These are phyloP conservation scores for Nemotelus nigrinus DNA, from an alignment of 2,888 invertebrate species.

Conservation along the genomic window DNA sequence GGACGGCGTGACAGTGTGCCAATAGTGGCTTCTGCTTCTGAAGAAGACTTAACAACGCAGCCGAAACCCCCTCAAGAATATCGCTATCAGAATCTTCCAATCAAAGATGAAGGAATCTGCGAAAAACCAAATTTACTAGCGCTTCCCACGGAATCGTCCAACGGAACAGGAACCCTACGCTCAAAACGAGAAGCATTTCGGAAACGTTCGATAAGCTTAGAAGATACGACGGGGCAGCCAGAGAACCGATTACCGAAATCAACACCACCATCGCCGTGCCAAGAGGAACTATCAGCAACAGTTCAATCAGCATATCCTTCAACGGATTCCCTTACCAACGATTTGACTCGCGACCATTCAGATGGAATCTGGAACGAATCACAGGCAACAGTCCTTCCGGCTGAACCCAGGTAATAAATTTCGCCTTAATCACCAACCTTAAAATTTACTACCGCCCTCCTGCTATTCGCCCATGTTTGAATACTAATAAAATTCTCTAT, in stretches of 20 bases:
- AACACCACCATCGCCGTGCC: constrained; percentile 73
- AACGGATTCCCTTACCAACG: constrained; percentile 84
- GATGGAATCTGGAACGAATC: constrained; percentile 92
- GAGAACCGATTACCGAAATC: constrained; percentile 67
- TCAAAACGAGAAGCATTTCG: constrained; percentile 76
- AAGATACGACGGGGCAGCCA: constrained; percentile 67
- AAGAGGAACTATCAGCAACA: constrained; percentile 67
- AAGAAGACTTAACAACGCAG: constrained; percentile 68
- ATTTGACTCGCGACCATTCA: constrained; percentile 81
- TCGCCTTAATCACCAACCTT: constrained; percentile 1
- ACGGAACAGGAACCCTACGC: constrained; percentile 53
- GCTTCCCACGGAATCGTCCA: constrained; percentile 54
- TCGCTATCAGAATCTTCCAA: constrained; percentile 52
- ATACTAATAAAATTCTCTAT: not conserved
- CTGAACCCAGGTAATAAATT: constrained; percentile 69
- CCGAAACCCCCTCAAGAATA: constrained; percentile 43
- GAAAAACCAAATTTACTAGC: constrained; percentile 51
- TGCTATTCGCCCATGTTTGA: not conserved
- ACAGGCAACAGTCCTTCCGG: constrained; percentile 83
- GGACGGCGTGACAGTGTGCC: constrained; percentile 67
- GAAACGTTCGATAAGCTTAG: constrained; percentile 78
- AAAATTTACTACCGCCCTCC: constrained; percentile 15
- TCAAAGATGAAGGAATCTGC: constrained; percentile 54
- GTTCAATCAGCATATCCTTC: constrained; percentile 78
- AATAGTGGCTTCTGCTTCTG: constrained; percentile 69